A percentile compares a stretch with the other conserved stretches of the same genome.
These are phyloP conservation scores for Wiebesia pumilae DNA, from an alignment of 1,140 invertebrate species.

Conservation along the genomic window DNA sequence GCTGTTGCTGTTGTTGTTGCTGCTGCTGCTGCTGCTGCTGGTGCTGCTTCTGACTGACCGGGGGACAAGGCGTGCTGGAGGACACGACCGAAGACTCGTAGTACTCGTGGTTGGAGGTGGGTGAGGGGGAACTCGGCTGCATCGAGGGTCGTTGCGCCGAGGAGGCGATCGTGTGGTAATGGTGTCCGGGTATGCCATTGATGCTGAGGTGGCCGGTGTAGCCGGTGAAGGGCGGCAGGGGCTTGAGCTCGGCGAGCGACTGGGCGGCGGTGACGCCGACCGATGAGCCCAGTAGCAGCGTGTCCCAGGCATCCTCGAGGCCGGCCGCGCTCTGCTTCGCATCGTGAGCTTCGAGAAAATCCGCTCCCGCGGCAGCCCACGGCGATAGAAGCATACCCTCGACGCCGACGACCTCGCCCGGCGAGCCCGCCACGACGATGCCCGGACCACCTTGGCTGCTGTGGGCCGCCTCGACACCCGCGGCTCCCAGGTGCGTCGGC, in stretches of 20 bases:
- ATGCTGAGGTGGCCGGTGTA: slow-evolving; percentile 89
- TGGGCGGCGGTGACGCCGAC: slow-evolving; percentile 68
- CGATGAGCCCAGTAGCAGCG: slow-evolving; percentile 71
- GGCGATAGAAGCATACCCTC: slow-evolving; percentile 77
- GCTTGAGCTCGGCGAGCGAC: slow-evolving; percentile 87
- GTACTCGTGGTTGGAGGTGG: slow-evolving; percentile 71
- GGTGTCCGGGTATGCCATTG: slow-evolving; percentile 89
- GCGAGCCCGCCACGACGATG: slow-evolving; percentile 66
- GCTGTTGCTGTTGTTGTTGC: slow-evolving; percentile 65
- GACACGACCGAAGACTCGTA: slow-evolving; percentile 71
- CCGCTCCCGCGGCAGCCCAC: slow-evolving; percentile 76
- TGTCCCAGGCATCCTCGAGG: slow-evolving; percentile 73
- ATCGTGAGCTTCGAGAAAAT: slow-evolving; percentile 69
- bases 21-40: slow-evolving; percentile 64
- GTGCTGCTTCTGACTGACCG: slow-evolving; percentile 55
- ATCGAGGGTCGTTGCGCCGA: slow-evolving; percentile 68
- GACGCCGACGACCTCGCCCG: slow-evolving; percentile 70
- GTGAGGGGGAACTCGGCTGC: slow-evolving; percentile 69
- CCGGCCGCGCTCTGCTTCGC: slow-evolving; percentile 71
- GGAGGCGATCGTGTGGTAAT: slow-evolving; percentile 86
- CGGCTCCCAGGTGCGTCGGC: slow-evolving; percentile 65
- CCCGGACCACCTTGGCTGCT: slow-evolving; percentile 65
- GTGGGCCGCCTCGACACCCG: slow-evolving; percentile 70
- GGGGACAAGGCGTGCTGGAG: slow-evolving; percentile 71
- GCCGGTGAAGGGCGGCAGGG: slow-evolving; percentile 88